Percentiles rank a stretch among this genome's conserved stretches.
phyloP scores from a whole-genome alignment of 2,888 invertebrate species.

The Omphaloscelis lunosa region DNA sequence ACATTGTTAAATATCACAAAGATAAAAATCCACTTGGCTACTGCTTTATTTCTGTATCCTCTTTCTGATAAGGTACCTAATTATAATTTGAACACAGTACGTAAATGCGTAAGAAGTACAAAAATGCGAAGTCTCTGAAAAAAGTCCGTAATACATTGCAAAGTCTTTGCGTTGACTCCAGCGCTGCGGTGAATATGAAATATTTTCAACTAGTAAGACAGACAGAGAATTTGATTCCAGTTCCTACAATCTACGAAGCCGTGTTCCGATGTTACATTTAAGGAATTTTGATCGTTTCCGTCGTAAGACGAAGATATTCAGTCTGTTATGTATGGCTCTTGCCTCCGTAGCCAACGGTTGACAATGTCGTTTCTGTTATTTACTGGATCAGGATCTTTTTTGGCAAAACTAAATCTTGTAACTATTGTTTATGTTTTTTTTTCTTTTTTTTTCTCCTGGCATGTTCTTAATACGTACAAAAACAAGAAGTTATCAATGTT shows the following conservation, averaged over 20 bases:
- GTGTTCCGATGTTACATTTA: neutral
- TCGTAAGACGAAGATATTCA: neutral
- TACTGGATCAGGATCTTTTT: neutral
- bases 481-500: too few species aligned
- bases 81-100: neutral
- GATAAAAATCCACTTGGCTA: neutral
- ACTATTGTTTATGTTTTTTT: neutral
- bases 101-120: neutral
- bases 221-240: neutral
- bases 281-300: neutral
- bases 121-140: neutral
- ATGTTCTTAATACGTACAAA: too few species aligned
- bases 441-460: neutral
- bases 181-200: neutral
- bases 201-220: neutral
- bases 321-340: neutral
- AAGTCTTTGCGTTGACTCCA: neutral
- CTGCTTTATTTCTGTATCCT: neutral
- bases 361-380: neutral
- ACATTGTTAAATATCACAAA: too few species aligned
- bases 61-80: neutral
- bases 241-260: neutral
- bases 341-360: neutral
- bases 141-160: neutral
- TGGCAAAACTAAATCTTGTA: neutral